These are phyloP conservation scores for Melipona bicolor DNA, from an alignment of 2,888 invertebrate genomes.

Conservation along the genomic window DNA sequence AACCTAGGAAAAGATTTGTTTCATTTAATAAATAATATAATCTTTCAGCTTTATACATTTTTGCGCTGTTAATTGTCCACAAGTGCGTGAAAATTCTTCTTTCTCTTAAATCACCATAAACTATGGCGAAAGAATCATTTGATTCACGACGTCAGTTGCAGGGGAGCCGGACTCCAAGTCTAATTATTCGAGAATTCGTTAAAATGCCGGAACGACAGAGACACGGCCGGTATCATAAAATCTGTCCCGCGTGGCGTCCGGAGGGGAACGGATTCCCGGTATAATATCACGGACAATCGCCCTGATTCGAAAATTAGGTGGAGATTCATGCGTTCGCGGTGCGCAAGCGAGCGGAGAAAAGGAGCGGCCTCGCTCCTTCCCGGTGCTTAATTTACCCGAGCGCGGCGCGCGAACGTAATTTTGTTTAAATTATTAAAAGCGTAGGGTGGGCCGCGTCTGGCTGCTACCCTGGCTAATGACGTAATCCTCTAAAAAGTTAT, in stretches of 20 bases:
- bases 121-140: background rate
- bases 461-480: slow-evolving; percentile 72
- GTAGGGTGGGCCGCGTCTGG: slow-evolving; percentile 52
- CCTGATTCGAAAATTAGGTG: slow-evolving; percentile 61
- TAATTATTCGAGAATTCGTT: background rate
- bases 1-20: too few relatives aligned
- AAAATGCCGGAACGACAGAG: background rate
- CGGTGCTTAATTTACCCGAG: slow-evolving; percentile 76
- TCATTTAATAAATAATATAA: too few relatives aligned
- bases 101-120: background rate
- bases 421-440: slow-evolving; percentile 82
- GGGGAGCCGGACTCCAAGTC: background rate
- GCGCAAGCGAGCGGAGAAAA: slow-evolving; percentile 60
- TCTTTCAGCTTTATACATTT: too few relatives aligned
- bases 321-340: slow-evolving; percentile 56
- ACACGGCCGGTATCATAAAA: slow-evolving; percentile 26
- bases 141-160: background rate
- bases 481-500: slow-evolving; percentile 81
- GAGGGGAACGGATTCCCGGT: slow-evolving; percentile 22
- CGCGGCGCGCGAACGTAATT: slow-evolving; percentile 75
- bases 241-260: background rate
- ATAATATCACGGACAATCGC: slow-evolving; percentile 60
- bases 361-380: slow-evolving; percentile 61
- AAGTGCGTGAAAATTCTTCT: too few relatives aligned
- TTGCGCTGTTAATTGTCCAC: too few relatives aligned